phyloP scores from a whole-genome alignment of 2,797 vertebrate species.

The Artibeus lituratus region DNA sequence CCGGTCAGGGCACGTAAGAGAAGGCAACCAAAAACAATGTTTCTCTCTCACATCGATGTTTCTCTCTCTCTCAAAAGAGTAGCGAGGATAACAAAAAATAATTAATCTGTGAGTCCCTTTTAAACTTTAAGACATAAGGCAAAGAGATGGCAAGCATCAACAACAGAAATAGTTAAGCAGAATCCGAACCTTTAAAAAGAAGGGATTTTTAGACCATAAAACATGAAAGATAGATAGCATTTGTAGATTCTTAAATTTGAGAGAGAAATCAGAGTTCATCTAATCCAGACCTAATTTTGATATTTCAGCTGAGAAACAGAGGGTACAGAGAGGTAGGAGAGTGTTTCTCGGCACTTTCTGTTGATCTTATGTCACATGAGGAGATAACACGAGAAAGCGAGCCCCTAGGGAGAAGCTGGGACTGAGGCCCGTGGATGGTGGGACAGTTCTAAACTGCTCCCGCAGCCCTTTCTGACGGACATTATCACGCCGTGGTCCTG shows the following conservation, averaged over 20 bases:
- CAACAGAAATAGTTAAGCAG: neutral
- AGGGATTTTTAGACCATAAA: neutral
- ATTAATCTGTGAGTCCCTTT: neutral
- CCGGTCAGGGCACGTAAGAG: too few relatives aligned
- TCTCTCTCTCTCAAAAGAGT: neutral
- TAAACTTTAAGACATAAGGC: neutral
- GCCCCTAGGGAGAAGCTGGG: neutral
- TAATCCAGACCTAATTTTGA: neutral
- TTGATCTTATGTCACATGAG: neutral
- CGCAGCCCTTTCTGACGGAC: rapidly evolving
- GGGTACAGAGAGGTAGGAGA: neutral
- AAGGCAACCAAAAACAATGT: neutral
- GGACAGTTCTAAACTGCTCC: neutral
- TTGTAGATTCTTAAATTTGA: neutral
- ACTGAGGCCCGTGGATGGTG: neutral
- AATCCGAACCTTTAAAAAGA: neutral
- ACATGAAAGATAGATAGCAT: neutral
- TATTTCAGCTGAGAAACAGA: neutral
- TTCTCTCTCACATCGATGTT: neutral
- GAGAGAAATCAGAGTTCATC: neutral
- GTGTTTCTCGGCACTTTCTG: neutral
- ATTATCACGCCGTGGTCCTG: neutral
- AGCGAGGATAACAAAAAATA: too few relatives aligned
- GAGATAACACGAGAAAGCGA: rapidly evolving
- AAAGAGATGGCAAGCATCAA: neutral